Evolutionary conservation across 35 echinoderm and acorn worm species (phyloP).

Genomic region (Lytechinus variegatus): DNA sequence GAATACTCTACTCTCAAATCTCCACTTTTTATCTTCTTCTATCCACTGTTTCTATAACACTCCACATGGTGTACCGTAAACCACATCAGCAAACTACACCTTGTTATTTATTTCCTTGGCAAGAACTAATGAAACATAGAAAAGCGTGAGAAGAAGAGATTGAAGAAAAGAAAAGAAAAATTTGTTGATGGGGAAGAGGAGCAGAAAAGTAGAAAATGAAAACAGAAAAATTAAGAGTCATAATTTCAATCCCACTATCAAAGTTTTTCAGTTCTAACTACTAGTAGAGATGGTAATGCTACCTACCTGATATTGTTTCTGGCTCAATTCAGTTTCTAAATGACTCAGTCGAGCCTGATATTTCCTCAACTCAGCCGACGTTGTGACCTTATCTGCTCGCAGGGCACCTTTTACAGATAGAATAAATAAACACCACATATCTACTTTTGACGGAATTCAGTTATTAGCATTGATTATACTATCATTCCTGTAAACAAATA

Average conservation of each 20-base stretch:
- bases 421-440: neutral
- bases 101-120: too few species aligned
- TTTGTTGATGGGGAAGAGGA: neutral
- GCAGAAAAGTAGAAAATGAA: neutral
- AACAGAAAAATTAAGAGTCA: neutral
- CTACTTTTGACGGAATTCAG: too few species aligned
- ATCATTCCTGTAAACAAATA: too few species aligned
- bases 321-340: conserved; percentile 58
- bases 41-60: too few species aligned
- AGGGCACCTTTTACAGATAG: conserved; percentile 57
- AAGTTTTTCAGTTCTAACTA: too few species aligned
- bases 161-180: neutral
- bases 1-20: too few species aligned
- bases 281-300: neutral
- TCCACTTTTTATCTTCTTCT: too few species aligned
- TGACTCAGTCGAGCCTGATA: conserved; percentile 59
- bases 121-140: neutral
- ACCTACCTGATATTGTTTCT: conserved; percentile 69
- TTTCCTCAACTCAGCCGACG: conserved; percentile 67
- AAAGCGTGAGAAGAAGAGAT: neutral
- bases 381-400: conserved; percentile 66
- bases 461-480: too few species aligned
- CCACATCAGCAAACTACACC: too few species aligned
- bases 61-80: too few species aligned
- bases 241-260: too few species aligned